Conservation (phyloP, 2,797 vertebrate species). For the Hippoglossus hippoglossus region DNA sequence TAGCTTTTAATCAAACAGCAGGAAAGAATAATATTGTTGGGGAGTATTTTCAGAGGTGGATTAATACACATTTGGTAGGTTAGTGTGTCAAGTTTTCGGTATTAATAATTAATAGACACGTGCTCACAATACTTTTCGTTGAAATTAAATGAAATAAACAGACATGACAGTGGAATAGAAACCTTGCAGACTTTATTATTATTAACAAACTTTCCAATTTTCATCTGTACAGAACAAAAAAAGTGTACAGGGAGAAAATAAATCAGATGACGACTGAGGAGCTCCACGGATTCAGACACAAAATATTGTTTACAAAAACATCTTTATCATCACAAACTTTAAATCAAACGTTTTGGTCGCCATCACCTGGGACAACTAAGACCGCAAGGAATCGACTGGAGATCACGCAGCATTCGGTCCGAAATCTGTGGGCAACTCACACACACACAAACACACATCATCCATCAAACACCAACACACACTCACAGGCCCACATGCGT, state of each 20-base stretch:
- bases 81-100: too few species aligned
- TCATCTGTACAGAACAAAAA: conserved; percentile 91
- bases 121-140: too few species aligned
- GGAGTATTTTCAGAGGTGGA: too few species aligned
- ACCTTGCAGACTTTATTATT: conserved; percentile 95
- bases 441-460: conserved; percentile 11
- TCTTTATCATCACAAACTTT: conserved; percentile 50
- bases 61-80: too few species aligned
- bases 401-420: conserved; percentile 7
- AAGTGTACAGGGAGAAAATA: conserved; percentile 27
- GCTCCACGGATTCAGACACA: conserved; percentile 71
- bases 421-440: conserved; percentile 26
- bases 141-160: background rate
- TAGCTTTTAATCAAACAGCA: too few species aligned
- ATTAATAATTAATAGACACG: too few species aligned
- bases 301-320: conserved; percentile 83
- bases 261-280: conserved; percentile 74
- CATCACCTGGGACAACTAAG: conserved; percentile 48
- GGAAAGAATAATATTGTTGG: too few species aligned
- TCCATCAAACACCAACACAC: conserved; percentile 3
- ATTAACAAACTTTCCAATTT: conserved; percentile 94
- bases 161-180: conserved; percentile 76
- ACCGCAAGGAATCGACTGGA: conserved; percentile 43
- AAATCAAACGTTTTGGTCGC: conserved; percentile 51
- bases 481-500: background rate